Conservation (phyloP, 2,113 vertebrate species). For the Melanotaenia duboulayi region DNA sequence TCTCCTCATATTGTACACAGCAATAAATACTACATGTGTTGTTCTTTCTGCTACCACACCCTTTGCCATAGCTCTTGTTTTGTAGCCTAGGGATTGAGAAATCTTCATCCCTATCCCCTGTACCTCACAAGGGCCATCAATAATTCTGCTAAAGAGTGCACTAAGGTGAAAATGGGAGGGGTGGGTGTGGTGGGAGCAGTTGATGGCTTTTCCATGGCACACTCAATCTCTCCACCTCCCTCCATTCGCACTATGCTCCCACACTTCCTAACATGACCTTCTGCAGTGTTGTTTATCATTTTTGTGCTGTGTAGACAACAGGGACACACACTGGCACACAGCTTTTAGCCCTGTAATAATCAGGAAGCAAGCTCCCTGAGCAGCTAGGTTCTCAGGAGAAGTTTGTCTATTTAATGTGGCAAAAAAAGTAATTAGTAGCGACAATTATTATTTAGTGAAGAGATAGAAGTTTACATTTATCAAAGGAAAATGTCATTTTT, state of each 20-base stretch:
- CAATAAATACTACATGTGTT: slow-evolving; percentile 67
- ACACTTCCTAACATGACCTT: slow-evolving; percentile 66
- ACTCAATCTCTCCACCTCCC: slow-evolving; percentile 62
- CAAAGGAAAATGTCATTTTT: neutral
- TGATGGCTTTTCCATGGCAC: slow-evolving; percentile 67
- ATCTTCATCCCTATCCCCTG: slow-evolving; percentile 62
- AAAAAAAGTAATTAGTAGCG: neutral
- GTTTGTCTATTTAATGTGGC: slow-evolving; percentile 11
- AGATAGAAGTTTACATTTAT: neutral
- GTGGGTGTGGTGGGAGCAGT: slow-evolving; percentile 1
- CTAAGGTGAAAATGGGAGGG: slow-evolving; percentile 64
- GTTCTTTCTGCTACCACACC: slow-evolving; percentile 44
- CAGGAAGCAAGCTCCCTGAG: slow-evolving; percentile 14
- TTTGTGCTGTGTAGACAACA: slow-evolving; percentile 37
- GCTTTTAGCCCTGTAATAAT: slow-evolving; percentile 29
- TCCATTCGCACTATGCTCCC: slow-evolving; percentile 35
- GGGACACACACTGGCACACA: slow-evolving; percentile 21
- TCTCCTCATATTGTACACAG: slow-evolving; percentile 33
- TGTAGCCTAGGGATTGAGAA: slow-evolving; percentile 57
- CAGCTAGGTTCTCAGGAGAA: slow-evolving; percentile 10
- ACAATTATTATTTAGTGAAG: slow-evolving; percentile 4
- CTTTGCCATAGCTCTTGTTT: slow-evolving; percentile 59
- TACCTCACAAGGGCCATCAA: slow-evolving; percentile 68
- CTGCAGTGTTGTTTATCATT: slow-evolving; percentile 64
- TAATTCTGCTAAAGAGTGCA: slow-evolving; percentile 75